Conservation (phyloP, 1,140 invertebrate species). For the Trichonephila clavata region DNA sequence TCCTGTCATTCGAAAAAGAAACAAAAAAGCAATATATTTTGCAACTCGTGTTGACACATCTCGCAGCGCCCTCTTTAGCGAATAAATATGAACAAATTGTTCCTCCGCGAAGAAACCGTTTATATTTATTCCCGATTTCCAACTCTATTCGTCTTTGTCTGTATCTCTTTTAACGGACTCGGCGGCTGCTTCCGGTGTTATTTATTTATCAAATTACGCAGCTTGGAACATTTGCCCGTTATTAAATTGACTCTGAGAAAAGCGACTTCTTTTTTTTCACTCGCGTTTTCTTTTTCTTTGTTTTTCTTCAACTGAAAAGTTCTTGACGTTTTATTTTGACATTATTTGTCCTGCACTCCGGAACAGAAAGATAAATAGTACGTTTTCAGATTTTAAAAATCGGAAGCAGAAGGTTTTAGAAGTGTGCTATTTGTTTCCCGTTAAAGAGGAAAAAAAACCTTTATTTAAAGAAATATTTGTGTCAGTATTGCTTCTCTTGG, state of each 20-base stretch:
- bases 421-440: not conserved
- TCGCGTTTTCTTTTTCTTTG: not conserved
- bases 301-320: slow-evolving; percentile 25
- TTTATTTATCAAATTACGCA: slow-evolving; percentile 74
- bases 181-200: slow-evolving; percentile 50
- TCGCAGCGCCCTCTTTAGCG: slow-evolving; percentile 43
- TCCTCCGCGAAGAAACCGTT: slow-evolving; percentile 59
- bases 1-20: slow-evolving; percentile 65
- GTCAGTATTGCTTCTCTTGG: no score
- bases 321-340: slow-evolving; percentile 40
- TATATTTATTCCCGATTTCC: slow-evolving; percentile 70
- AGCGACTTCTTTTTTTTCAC: slow-evolving; percentile 3
- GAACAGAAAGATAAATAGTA: slow-evolving; percentile 31
- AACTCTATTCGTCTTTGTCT: slow-evolving; percentile 57
- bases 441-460: no score
- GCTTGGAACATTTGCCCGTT: slow-evolving; percentile 64
- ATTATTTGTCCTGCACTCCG: slow-evolving; percentile 12
- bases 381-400: not conserved
- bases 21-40: slow-evolving; percentile 72
- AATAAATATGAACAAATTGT: slow-evolving; percentile 75
- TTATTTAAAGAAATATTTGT: no score
- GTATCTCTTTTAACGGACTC: slow-evolving; percentile 21
- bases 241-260: slow-evolving; percentile 72
- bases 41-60: slow-evolving; percentile 70
- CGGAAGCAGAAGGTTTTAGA: not conserved